These are phyloP conservation scores for Wiebesia pumilae DNA, from an alignment of 1,140 invertebrate genomes.

Conservation along the genomic window DNA sequence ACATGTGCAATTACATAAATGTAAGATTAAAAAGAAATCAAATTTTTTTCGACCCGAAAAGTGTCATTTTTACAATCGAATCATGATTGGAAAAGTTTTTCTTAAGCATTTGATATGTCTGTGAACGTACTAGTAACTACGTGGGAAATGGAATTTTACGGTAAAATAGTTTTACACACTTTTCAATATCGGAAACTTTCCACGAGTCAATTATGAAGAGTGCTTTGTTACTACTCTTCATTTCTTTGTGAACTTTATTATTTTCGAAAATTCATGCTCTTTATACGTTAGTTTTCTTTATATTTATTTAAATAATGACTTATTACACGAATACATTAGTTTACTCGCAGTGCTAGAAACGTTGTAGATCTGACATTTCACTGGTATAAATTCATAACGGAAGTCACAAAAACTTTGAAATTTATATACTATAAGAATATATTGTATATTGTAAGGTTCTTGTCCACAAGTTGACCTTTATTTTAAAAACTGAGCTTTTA, in stretches of 20 bases:
- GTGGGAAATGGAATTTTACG: not conserved
- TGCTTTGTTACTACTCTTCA: constrained; percentile 39
- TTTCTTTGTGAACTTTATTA: constrained; percentile 34
- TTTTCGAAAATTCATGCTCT: not conserved
- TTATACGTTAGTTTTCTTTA: not conserved
- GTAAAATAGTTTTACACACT: constrained; percentile 11
- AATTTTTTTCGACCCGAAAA: not conserved
- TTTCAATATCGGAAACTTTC: not conserved
- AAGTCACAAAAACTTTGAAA: not conserved
- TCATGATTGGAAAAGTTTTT: constrained; percentile 9
- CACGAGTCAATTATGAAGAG: constrained; percentile 38
- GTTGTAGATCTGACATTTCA: too few relatives aligned
- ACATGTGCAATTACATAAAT: not conserved
- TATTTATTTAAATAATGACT: not conserved
- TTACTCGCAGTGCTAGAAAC: constrained; percentile 30
- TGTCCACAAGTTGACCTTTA: too few relatives aligned
- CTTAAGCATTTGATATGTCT: not conserved
- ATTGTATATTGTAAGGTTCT: not conserved
- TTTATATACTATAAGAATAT: not conserved
- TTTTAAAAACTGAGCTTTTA: not conserved
- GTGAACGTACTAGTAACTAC: not conserved
- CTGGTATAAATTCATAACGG: too few relatives aligned
- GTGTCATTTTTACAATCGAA: not conserved
- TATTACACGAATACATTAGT: not conserved
- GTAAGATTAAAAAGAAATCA: not conserved